Percentiles rank a stretch among this genome's conserved stretches.
Evolutionary conservation across 1,140 invertebrate genomes (phyloP).

Genomic region (Manduca sexta): DNA sequence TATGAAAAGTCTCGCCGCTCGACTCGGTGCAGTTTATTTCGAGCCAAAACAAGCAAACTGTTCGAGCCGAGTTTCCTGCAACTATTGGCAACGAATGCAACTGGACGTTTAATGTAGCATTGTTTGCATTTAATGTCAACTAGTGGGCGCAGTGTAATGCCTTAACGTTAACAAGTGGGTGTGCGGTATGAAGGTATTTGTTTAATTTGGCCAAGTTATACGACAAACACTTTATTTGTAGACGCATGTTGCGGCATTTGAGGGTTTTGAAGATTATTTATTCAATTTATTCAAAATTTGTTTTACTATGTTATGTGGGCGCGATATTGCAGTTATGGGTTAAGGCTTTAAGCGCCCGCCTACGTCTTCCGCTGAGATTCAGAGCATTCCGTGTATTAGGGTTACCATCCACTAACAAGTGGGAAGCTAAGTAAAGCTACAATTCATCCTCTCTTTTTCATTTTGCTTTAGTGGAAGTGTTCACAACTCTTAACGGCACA

Average conservation of each 20-base stretch:
- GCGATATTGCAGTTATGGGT: too few relatives aligned
- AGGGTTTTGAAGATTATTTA: too few relatives aligned
- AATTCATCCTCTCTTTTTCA: too few relatives aligned
- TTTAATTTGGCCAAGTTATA: constrained; percentile 8
- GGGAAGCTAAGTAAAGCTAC: too few relatives aligned
- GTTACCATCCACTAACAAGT: too few relatives aligned
- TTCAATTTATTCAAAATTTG: too few relatives aligned
- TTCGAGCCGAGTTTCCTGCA: constrained; percentile 1
- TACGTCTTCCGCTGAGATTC: too few relatives aligned
- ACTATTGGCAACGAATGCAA: constrained; percentile 9
- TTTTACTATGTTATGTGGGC: too few relatives aligned
- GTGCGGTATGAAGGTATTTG: constrained; percentile 8
- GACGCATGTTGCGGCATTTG: not conserved
- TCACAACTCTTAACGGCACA: too few relatives aligned
- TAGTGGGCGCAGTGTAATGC: constrained; percentile 6
- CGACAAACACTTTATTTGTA: not conserved
- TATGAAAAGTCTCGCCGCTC: not conserved
- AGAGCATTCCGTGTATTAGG: too few relatives aligned
- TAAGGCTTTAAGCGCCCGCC: too few relatives aligned
- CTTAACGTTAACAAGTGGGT: constrained; percentile 7
- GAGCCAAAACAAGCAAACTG: not conserved
- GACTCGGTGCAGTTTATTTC: not conserved
- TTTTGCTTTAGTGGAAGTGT: too few relatives aligned
- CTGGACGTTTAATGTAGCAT: constrained; percentile 11
- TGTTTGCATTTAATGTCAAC: constrained; percentile 9